A percentile compares a stretch with the other conserved stretches of the same genome.
These are phyloP conservation scores for Zaprionus lachaisei DNA, from an alignment of 1,140 invertebrate species.

Conservation along the genomic window DNA sequence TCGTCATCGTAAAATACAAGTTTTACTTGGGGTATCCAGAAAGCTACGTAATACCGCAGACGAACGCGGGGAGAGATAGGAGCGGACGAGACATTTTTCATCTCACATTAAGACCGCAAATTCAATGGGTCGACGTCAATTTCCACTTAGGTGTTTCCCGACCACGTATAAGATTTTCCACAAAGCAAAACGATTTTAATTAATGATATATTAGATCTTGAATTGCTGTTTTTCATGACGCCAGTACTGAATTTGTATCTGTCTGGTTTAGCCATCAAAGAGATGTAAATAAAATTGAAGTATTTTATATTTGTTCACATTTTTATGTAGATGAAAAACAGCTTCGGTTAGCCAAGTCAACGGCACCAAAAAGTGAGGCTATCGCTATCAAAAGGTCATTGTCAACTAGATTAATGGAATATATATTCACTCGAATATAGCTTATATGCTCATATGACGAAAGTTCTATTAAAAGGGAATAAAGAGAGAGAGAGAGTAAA, in stretches of 20 bases:
- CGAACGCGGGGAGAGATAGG: neutral
- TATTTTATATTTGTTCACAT: neutral
- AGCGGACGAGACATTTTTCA: neutral
- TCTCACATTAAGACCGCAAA: slow-evolving; percentile 1
- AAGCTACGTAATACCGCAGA: neutral
- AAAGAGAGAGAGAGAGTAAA: neutral
- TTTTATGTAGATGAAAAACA: neutral
- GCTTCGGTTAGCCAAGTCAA: neutral
- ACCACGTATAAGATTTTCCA: neutral
- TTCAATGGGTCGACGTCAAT: neutral
- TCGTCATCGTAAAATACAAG: neutral
- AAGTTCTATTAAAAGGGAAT: neutral
- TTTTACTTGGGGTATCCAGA: neutral
- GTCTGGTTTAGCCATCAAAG: neutral
- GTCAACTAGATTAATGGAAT: slow-evolving; percentile 9
- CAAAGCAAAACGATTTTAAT: neutral
- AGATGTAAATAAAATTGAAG: neutral
- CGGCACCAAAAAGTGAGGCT: neutral
- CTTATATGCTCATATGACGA: slow-evolving; percentile 3
- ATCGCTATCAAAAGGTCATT: slow-evolving; percentile 5
- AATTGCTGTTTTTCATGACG: neutral
- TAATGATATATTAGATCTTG: slow-evolving; percentile 32
- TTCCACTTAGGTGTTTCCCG: slow-evolving; percentile 23
- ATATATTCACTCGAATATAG: neutral
- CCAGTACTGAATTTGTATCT: neutral